phyloP scores from a whole-genome alignment of 2,113 vertebrate species.

The Caloenas nicobarica region DNA sequence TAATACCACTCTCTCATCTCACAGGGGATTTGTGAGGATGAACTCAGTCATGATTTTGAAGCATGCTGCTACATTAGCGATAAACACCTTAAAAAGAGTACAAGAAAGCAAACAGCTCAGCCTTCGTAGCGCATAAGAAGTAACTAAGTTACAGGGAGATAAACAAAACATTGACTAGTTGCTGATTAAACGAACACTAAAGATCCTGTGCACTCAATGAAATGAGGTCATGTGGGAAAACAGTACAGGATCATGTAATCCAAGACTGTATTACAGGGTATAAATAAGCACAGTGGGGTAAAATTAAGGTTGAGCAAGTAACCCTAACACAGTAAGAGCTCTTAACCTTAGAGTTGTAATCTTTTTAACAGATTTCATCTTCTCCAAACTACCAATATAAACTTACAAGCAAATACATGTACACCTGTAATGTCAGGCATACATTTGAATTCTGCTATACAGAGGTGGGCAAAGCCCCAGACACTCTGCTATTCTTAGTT shows the following conservation, averaged over 20 bases:
- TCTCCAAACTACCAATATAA: neutral
- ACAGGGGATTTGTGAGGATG: slow-evolving; percentile 10
- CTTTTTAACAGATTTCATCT: neutral
- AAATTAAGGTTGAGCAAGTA: neutral
- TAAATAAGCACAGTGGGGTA: neutral
- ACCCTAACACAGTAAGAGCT: neutral
- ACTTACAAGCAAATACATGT: neutral
- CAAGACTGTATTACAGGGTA: neutral
- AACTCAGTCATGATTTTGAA: neutral
- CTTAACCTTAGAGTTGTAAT: neutral
- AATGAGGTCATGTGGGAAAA: neutral
- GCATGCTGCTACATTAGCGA: neutral
- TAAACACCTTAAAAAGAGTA: neutral
- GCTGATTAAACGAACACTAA: neutral
- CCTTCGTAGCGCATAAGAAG: neutral
- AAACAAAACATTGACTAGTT: neutral
- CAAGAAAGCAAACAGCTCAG: neutral
- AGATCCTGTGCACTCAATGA: neutral
- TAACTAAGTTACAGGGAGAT: neutral
- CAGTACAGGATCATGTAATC: neutral
- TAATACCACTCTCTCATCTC: slow-evolving; percentile 6
- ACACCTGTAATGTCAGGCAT: neutral
- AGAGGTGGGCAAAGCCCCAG: neutral
- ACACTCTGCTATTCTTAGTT: neutral
- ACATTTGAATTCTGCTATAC: neutral